A percentile compares a stretch with the other conserved stretches of the same genome.
phyloP scores from a whole-genome alignment of 2,888 invertebrate species.

The Apamea crenata region DNA sequence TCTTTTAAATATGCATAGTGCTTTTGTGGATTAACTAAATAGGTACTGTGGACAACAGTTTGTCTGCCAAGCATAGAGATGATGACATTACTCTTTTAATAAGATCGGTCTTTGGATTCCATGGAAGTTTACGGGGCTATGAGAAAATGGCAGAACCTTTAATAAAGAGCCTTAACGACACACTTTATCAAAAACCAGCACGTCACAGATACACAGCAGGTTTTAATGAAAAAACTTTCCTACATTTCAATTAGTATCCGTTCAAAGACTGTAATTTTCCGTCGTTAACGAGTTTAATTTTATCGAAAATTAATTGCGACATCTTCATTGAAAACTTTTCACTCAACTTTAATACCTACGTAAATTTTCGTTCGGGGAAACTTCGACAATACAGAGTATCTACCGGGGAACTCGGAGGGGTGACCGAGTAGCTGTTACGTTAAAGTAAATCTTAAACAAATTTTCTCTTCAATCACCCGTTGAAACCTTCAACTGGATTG shows the following conservation, averaged over 20 bases:
- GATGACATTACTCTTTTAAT: slow-evolving; percentile 8
- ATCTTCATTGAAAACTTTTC: slow-evolving; percentile 88
- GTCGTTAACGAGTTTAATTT: slow-evolving; percentile 89
- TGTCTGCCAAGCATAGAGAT: neutral
- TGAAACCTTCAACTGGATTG: slow-evolving; percentile 71
- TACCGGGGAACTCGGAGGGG: slow-evolving; percentile 72
- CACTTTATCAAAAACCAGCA: slow-evolving; percentile 49
- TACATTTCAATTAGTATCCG: slow-evolving; percentile 86
- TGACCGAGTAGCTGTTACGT: slow-evolving; percentile 77
- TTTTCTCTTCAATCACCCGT: slow-evolving; percentile 77
- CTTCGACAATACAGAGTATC: slow-evolving; percentile 83
- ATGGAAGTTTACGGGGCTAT: neutral
- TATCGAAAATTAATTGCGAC: slow-evolving; percentile 90
- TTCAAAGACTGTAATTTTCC: slow-evolving; percentile 86
- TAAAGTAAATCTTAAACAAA: slow-evolving; percentile 77
- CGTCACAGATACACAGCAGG: slow-evolving; percentile 71
- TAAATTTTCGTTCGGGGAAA: slow-evolving; percentile 81
- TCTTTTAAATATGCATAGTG: neutral
- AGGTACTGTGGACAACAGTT: neutral
- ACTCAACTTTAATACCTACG: slow-evolving; percentile 86
- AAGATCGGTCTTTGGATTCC: neutral
- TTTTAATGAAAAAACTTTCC: slow-evolving; percentile 87
- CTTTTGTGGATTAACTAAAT: neutral
- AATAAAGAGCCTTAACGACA: slow-evolving; percentile 41
- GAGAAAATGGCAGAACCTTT: slow-evolving; percentile 8